Conservation (phyloP, 64 coral and sea anemone species). For the Montipora sp. region DNA sequence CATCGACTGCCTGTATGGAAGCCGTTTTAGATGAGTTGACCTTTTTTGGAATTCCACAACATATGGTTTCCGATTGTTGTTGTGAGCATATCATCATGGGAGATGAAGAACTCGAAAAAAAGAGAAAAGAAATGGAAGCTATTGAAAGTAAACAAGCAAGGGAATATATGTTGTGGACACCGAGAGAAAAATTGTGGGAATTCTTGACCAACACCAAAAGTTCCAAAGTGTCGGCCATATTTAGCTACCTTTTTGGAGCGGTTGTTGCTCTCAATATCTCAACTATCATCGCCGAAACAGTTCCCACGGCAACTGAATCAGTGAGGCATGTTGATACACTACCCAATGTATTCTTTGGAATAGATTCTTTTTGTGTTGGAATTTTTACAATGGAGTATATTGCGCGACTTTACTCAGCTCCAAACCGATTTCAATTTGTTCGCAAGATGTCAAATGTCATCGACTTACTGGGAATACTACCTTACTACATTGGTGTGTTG, state of each 20-base stretch:
- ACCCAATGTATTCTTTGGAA: constrained; percentile 50
- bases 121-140: constrained; percentile 22
- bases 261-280: constrained; percentile 86
- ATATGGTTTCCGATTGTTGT: constrained; percentile 75
- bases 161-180: constrained; percentile 5
- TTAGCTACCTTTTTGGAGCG: constrained; percentile 71
- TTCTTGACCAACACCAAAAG: constrained; percentile 76
- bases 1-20: constrained; percentile 68
- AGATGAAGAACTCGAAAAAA: constrained; percentile 44
- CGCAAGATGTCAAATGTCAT: constrained; percentile 75
- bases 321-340: constrained; percentile 50
- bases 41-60: constrained; percentile 84
- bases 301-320: constrained; percentile 30
- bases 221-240: constrained; percentile 52
- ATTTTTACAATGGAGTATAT: constrained; percentile 87
- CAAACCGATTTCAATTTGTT: constrained; percentile 61
- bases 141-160: constrained; percentile 16
- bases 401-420: constrained; percentile 70
- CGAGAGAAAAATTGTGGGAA: constrained; percentile 72
- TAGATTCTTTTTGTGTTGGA: constrained; percentile 87
- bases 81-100: constrained; percentile 81
- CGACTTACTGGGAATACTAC: constrained; percentile 81
- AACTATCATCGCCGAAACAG: constrained; percentile 76
- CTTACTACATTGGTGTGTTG: constrained; percentile 76
- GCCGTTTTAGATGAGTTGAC: constrained; percentile 70